These are phyloP conservation scores for Papilio gigon DNA, from an alignment of 2,888 invertebrate genomes.

Conservation along the genomic window DNA sequence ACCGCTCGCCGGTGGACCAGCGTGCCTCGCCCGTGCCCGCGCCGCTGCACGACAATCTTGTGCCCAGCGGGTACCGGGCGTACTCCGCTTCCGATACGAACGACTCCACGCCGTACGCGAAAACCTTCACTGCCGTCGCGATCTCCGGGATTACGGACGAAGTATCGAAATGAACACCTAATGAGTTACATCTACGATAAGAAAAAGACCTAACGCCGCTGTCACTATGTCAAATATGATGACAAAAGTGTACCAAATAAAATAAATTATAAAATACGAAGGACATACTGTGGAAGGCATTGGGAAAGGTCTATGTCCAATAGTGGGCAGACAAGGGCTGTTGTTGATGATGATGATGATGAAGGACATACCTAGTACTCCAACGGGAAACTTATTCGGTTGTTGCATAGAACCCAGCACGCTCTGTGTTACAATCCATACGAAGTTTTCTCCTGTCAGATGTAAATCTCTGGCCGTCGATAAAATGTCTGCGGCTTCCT, in stretches of 20 bases:
- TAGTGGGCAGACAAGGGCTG: no score
- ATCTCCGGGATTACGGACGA: constrained; percentile 93
- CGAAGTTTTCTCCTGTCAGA: constrained; percentile 95
- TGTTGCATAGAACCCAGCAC: constrained; percentile 91
- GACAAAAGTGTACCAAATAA: background rate
- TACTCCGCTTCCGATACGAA: constrained; percentile 90
- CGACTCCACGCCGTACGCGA: constrained; percentile 94
- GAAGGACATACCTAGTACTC: constrained; percentile 90
- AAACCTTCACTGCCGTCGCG: constrained; percentile 94
- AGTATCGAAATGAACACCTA: constrained; percentile 95
- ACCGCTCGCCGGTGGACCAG: constrained; percentile 94
- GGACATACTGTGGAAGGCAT: no score
- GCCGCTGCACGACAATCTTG: constrained; percentile 86
- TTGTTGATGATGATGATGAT: no score
- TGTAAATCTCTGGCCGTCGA: constrained; percentile 88
- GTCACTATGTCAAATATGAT: no score
- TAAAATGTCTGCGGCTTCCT: constrained; percentile 93
- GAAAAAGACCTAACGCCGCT: constrained; percentile 28
- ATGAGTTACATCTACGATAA: no score
- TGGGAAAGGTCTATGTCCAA: no score
- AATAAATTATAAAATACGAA: background rate
- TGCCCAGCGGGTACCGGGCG: constrained; percentile 85
- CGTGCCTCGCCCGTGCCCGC: constrained; percentile 91
- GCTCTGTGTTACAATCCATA: constrained; percentile 98
- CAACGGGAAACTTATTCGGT: constrained; percentile 90